phyloP scores from a whole-genome alignment of 2,797 vertebrate genomes.

The Amniataba percoides region DNA sequence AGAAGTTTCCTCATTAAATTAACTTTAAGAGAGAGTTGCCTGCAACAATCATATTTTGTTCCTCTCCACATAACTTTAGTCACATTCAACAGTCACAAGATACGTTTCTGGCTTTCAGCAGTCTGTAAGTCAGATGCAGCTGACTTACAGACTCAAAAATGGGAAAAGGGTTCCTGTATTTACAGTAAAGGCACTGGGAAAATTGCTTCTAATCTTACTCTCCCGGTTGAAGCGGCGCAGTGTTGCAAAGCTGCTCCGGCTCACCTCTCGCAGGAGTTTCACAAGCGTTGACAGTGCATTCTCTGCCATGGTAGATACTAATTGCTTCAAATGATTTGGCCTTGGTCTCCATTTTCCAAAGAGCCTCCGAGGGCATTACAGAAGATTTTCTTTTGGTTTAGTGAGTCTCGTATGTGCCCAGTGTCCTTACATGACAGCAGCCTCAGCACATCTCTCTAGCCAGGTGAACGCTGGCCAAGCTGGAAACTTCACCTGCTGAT shows the following conservation, averaged over 20 bases:
- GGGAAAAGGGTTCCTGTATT: conserved; percentile 13
- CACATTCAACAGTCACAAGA: conserved; percentile 19
- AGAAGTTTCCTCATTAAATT: conserved; percentile 45
- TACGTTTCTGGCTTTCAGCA: conserved; percentile 23
- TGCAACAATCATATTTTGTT: conserved; percentile 29
- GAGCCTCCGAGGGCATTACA: conserved; percentile 15
- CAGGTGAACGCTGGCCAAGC: not conserved
- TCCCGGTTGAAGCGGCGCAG: conserved; percentile 20
- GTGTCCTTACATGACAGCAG: conserved; percentile 6
- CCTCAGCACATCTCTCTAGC: not conserved
- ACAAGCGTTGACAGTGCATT: conserved; percentile 32
- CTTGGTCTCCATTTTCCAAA: conserved; percentile 1
- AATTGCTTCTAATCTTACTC: conserved; percentile 40
- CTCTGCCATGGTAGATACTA: conserved; percentile 28
- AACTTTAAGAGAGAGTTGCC: conserved; percentile 23
- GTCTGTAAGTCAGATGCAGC: conserved; percentile 11
- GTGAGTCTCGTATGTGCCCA: not conserved
- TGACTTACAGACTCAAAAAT: conserved; percentile 30
- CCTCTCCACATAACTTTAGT: conserved; percentile 29
- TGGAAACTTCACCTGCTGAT: conserved; percentile 31
- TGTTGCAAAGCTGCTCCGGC: conserved; percentile 29
- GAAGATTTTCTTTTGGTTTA: conserved; percentile 8
- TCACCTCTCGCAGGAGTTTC: conserved; percentile 35
- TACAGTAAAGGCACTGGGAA: conserved; percentile 29
- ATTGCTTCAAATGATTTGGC: conserved; percentile 55